These are phyloP conservation scores for Opisthograptis luteolata DNA, from an alignment of 2,888 invertebrate genomes.

Conservation along the genomic window DNA sequence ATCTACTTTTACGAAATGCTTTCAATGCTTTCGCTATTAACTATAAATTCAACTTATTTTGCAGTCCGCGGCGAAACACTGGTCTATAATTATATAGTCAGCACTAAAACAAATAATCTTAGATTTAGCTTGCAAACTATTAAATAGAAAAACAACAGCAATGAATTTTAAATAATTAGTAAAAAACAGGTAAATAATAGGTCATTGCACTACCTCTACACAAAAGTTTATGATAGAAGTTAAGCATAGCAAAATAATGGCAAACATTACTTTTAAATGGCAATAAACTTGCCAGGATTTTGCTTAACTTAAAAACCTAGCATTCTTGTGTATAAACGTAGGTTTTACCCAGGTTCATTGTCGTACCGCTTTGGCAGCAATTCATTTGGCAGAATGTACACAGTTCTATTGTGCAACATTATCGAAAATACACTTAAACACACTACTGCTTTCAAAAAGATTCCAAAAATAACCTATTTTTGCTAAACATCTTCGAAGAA, in stretches of 20 bases:
- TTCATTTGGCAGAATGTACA: slow-evolving; percentile 79
- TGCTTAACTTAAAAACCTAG: slow-evolving; percentile 1
- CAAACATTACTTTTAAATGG: not conserved
- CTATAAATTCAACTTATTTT: too few relatives aligned
- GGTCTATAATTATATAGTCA: too few relatives aligned
- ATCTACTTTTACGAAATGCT: too few relatives aligned
- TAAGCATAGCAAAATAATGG: slow-evolving; percentile 6
- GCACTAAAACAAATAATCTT: too few relatives aligned
- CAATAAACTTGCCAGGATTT: not conserved
- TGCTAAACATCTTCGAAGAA: not conserved
- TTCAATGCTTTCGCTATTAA: too few relatives aligned
- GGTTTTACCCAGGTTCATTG: slow-evolving; percentile 68
- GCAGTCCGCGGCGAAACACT: too few relatives aligned
- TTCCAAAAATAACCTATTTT: not conserved
- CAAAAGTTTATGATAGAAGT: slow-evolving; percentile 4
- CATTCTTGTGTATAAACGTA: slow-evolving; percentile 12
- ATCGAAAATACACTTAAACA: slow-evolving; percentile 36
- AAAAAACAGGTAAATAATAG: too few relatives aligned
- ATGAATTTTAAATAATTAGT: too few relatives aligned
- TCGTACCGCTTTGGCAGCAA: slow-evolving; percentile 76
- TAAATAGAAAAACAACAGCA: too few relatives aligned
- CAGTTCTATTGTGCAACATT: slow-evolving; percentile 78
- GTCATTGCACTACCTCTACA: not conserved
- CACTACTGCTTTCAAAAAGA: not conserved
- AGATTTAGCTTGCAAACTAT: too few relatives aligned